Base-by-base conservation (phyloP, 1,140 invertebrate genomes). In the Calosoma granatense region DNA sequence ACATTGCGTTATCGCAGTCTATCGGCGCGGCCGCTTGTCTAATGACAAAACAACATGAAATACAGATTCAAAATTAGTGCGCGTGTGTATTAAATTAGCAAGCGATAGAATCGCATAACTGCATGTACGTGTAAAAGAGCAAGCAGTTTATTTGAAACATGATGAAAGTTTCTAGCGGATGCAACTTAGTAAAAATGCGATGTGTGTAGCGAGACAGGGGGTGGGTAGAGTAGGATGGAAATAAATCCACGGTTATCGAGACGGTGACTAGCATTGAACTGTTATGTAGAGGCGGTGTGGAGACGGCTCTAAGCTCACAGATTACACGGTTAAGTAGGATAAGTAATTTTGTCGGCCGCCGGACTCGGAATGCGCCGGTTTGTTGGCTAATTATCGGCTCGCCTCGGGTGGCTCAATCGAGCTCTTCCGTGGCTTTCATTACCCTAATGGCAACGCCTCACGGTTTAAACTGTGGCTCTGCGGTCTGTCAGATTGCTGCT, bases 311-410 rank as follows among this genome's bases (percentile, higher is more conserved):
- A n/a, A n/a, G n/a, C n/a, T n/a, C n/a, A n/a, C 51, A 60, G 61
- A 65, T 65, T 65, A 65, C 58, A 60, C 63, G 61, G 56, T 61
- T 64, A 64, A 64, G 61, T 61, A 60, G 60, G 61, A 58, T 65
- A 65, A 65, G 62, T 65, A 65, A 65, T 65, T 65, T 61, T 56
- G 59, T 63, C 58, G 64, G 61, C 52, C 56, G 62, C 57, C 52
- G n/a, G n/a, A n/a, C n/a, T n/a, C n/a, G n/a, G n/a, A n/a, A n/a
- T n/a, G 43, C 54, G 56, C 59, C 62, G 64, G 64, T 65, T 64
- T 64, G 64, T 65, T 65, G 64, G 62, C 62, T 65, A 65, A 65
- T 65, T 65, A 65, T 65, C 64, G 62, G 64, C 56, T 65, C 58
- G 60, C 61, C 61, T 59, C 53, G 43, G 56, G 62, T 59, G 56